These are phyloP conservation scores for Magallana gigas DNA, from an alignment of 1,140 invertebrate genomes.

Conservation along the genomic window DNA sequence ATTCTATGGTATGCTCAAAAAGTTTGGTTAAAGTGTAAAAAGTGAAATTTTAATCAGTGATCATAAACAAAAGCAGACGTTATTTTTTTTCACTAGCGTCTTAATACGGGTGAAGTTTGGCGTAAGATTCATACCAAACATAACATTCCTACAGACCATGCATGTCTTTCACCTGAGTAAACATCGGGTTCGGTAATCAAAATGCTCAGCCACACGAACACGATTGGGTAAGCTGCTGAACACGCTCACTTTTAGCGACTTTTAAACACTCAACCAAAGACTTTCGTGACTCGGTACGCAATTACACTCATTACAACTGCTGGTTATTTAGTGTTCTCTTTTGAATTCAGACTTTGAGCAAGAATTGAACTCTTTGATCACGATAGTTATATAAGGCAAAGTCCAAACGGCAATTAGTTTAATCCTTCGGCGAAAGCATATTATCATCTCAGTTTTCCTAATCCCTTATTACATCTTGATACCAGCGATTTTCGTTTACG, in stretches of 20 bases:
- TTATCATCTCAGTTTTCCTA: too few species aligned
- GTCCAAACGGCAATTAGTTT: too few species aligned
- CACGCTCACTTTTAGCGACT: not conserved
- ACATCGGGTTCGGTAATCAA: slow-evolving; percentile 29
- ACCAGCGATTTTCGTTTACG: not conserved
- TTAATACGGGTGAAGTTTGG: slow-evolving; percentile 7
- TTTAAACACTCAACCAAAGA: not conserved
- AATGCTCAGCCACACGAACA: slow-evolving; percentile 10
- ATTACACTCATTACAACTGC: not conserved
- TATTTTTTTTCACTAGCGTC: slow-evolving; percentile 1
- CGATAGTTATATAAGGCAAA: not conserved
- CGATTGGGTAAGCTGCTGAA: not conserved
- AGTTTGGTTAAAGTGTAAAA: slow-evolving; percentile 17
- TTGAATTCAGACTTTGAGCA: not conserved
- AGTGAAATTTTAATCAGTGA: not conserved
- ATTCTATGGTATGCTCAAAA: not conserved
- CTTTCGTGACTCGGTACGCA: not conserved
- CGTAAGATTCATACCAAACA: slow-evolving; percentile 4
- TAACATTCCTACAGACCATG: slow-evolving; percentile 8
- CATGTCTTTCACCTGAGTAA: slow-evolving; percentile 24
- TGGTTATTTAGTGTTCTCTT: not conserved
- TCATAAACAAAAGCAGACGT: slow-evolving; percentile 26
- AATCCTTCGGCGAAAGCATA: too few species aligned
- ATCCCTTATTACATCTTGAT: not conserved
- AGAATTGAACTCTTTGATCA: not conserved